Percentiles rank a stretch among this genome's conserved stretches.
Evolutionary conservation across 2,113 vertebrate genomes (phyloP).

Genomic region (Tragelaphus buxtoni): DNA sequence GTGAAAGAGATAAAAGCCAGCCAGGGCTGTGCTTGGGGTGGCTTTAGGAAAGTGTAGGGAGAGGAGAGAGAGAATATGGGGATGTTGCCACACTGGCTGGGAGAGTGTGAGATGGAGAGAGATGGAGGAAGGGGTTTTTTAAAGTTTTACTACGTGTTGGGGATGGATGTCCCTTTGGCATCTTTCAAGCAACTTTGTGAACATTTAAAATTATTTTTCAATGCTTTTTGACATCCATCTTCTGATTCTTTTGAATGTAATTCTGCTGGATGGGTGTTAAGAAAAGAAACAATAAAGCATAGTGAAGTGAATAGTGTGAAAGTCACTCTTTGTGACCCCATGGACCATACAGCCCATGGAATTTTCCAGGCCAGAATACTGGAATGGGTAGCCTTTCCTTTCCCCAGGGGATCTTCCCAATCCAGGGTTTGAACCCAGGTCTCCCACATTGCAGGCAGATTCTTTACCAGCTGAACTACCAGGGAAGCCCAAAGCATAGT

Average conservation of each 20-base stretch:
- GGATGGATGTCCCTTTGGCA: conserved; percentile 3
- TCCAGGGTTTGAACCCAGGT: not conserved
- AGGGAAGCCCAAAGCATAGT: not conserved
- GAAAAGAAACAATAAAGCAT: not conserved
- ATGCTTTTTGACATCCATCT: not conserved
- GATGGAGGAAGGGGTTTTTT: not conserved
- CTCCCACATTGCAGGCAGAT: not conserved
- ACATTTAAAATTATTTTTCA: conserved; percentile 30
- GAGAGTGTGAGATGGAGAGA: not conserved
- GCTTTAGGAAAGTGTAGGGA: not conserved
- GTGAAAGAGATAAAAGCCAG: not conserved
- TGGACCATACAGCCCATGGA: not conserved
- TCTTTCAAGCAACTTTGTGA: conserved; percentile 19
- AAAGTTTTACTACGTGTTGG: not conserved
- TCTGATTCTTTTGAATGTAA: not conserved
- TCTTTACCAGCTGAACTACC: not conserved
- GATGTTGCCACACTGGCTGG: too few species aligned
- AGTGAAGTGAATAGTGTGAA: not conserved
- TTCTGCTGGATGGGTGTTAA: not conserved
- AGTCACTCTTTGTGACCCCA: not conserved
- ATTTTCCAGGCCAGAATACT: not conserved
- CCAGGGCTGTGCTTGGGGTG: not conserved
- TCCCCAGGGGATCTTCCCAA: not conserved
- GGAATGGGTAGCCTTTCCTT: not conserved
- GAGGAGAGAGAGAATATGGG: not conserved